These are phyloP conservation scores for Andrena haemorrhoa DNA, from an alignment of 2,888 invertebrate species.

Conservation along the genomic window DNA sequence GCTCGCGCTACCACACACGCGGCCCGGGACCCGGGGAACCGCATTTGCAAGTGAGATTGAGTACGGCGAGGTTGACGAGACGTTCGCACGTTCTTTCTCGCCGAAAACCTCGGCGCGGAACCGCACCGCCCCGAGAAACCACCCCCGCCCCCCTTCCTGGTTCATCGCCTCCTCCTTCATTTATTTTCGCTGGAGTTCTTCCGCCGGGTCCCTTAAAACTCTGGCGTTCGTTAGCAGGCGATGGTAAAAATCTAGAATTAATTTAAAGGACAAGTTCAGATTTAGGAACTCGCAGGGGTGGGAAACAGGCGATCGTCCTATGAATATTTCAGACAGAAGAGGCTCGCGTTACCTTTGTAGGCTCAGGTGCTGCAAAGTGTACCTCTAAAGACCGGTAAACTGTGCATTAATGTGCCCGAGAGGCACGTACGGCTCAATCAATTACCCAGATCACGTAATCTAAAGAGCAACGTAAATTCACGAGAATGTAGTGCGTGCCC, in stretches of 20 bases:
- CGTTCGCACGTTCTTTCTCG: conserved; percentile 71
- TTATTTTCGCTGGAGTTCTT: neutral
- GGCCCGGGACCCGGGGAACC: conserved; percentile 55
- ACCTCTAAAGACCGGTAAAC: neutral
- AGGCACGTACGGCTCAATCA: conserved; percentile 17
- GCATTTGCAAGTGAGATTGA: conserved; percentile 81
- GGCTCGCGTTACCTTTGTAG: too few species aligned
- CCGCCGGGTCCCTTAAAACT: neutral
- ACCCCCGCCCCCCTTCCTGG: neutral
- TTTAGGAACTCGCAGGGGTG: too few species aligned
- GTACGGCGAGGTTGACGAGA: conserved; percentile 75
- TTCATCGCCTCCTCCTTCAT: neutral
- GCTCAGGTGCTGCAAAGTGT: neutral
- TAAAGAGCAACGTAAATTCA: conserved; percentile 30
- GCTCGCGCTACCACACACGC: conserved; percentile 51
- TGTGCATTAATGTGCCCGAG: neutral
- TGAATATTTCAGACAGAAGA: too few species aligned
- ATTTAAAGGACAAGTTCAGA: too few species aligned
- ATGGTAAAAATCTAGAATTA: too few species aligned
- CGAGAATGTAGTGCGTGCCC: conserved; percentile 34
- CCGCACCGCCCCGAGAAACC: conserved; percentile 21
- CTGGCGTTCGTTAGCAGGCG: too few species aligned
- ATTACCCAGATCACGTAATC: neutral
- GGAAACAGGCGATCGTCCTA: too few species aligned
- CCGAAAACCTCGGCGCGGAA: conserved; percentile 49